Conservation (phyloP, 2,113 vertebrate genomes). For the Albula glossodonta region DNA sequence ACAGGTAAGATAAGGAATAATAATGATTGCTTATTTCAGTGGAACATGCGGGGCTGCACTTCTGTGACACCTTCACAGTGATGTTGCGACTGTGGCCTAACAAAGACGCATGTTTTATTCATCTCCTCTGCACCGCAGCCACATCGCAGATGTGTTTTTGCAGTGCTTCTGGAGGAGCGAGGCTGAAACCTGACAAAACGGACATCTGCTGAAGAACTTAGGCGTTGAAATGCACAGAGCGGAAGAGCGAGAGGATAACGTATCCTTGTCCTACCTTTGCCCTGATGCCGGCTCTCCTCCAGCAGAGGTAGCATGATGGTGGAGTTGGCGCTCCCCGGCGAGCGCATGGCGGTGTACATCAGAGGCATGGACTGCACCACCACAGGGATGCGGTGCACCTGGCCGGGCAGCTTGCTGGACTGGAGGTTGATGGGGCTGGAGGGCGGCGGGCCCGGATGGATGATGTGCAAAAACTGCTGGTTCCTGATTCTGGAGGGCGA, state of each 20-base stretch:
- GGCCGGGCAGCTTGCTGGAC: conserved; percentile 81
- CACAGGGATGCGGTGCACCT: conserved; percentile 80
- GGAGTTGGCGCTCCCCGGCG: conserved; percentile 79
- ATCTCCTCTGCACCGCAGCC: not conserved
- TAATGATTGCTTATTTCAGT: not conserved
- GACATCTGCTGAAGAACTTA: not conserved
- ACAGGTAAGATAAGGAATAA: not conserved
- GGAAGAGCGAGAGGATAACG: not conserved
- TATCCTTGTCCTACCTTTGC: conserved; percentile 77
- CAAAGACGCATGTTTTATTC: not conserved
- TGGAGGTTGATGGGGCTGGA: conserved; percentile 84
- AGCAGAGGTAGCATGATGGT: conserved; percentile 82
- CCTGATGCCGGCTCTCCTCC: conserved; percentile 82
- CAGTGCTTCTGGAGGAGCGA: not conserved
- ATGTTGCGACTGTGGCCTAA: not conserved
- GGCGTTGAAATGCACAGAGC: not conserved
- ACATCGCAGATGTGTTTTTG: not conserved
- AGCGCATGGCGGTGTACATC: conserved; percentile 80
- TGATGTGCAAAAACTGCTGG: conserved; percentile 88
- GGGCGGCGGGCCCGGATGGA: conserved; percentile 77
- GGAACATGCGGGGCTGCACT: not conserved
- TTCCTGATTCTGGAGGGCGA: conserved; percentile 79
- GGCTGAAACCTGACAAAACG: not conserved
- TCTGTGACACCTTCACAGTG: not conserved
- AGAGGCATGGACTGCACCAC: conserved; percentile 83